A percentile compares a stretch with the other conserved stretches of the same genome.
Conservation (phyloP, 1,140 invertebrate genomes). For the Drosophila obscura region DNA sequence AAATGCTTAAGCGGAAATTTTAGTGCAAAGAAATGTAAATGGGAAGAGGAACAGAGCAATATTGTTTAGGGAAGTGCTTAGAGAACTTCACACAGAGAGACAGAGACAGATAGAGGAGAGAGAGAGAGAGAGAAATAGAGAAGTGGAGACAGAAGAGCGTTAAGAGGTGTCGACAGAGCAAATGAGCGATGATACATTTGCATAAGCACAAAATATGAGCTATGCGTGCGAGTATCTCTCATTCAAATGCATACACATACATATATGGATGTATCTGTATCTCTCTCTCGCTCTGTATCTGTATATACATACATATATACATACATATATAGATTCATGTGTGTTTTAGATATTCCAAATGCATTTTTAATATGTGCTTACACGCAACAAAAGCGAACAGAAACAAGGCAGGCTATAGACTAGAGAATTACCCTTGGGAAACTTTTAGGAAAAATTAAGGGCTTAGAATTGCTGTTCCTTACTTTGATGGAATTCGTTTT, state of each 20-base stretch:
- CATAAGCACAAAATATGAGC: conserved; percentile 12
- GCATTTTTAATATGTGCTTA: conserved; percentile 41
- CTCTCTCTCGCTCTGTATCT: neutral
- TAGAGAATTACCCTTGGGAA: neutral
- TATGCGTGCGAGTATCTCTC: conserved; percentile 18
- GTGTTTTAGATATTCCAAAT: conserved; percentile 37
- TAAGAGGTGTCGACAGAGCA: conserved; percentile 32
- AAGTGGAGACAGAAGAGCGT: conserved; percentile 1
- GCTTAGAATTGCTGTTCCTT: too few relatives aligned
- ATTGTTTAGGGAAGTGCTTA: too few relatives aligned
- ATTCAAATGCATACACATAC: conserved; percentile 36
- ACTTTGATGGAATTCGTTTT: too few relatives aligned
- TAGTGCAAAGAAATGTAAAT: conserved; percentile 38
- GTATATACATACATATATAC: conserved; percentile 7
- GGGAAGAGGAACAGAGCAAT: neutral
- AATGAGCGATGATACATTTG: conserved; percentile 15
- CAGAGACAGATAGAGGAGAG: conserved; percentile 2
- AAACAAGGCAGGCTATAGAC: neutral
- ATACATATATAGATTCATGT: conserved; percentile 34
- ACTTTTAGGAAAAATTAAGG: too few relatives aligned
- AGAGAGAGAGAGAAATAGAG: neutral
- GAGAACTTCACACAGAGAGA: neutral
- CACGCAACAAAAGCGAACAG: neutral
- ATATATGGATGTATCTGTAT: neutral
- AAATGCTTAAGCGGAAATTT: conserved; percentile 39